These are phyloP conservation scores for Gnathonemus echidnorhynchus DNA, from an alignment of 2,113 vertebrate species.

Conservation along the genomic window DNA sequence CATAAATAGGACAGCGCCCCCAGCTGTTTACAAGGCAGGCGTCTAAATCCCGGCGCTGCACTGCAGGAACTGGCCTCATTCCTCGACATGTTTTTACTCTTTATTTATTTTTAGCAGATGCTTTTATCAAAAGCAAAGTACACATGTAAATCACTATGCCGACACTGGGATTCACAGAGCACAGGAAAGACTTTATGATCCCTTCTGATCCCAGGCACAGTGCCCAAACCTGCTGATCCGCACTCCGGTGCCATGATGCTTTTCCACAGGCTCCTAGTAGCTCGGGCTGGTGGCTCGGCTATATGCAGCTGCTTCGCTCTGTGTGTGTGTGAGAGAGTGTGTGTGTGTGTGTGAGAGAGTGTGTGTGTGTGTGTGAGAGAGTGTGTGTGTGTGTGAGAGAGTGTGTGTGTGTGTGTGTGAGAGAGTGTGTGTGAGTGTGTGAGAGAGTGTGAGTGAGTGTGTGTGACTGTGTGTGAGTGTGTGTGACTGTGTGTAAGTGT, in stretches of 20 bases:
- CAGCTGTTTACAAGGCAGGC: background rate
- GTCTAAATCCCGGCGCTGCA: background rate
- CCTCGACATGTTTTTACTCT: background rate
- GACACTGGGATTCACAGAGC: background rate
- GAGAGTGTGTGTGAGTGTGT: background rate
- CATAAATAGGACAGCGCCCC: conserved; percentile 12
- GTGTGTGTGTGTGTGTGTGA: too few relatives aligned
- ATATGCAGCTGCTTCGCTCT: conserved; percentile 5
- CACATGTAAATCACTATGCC: background rate
- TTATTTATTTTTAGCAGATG: background rate
- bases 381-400: too few relatives aligned
- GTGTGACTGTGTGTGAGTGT: conserved; percentile 33
- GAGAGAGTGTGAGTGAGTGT: conserved; percentile 26
- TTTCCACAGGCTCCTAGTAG: background rate
- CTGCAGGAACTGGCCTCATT: background rate
- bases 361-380: too few relatives aligned
- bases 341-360: conserved; percentile 22
- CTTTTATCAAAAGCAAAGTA: background rate
- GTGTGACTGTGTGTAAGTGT: too few relatives aligned
- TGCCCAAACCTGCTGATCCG: background rate
- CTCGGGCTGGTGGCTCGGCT: background rate
- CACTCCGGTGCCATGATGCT: background rate
- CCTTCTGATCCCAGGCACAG: background rate
- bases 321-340: conserved; percentile 12
- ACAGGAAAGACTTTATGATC: too few relatives aligned